Base-by-base conservation (phyloP, 2,113 vertebrate genomes). In the Cyprichromis sp. region DNA sequence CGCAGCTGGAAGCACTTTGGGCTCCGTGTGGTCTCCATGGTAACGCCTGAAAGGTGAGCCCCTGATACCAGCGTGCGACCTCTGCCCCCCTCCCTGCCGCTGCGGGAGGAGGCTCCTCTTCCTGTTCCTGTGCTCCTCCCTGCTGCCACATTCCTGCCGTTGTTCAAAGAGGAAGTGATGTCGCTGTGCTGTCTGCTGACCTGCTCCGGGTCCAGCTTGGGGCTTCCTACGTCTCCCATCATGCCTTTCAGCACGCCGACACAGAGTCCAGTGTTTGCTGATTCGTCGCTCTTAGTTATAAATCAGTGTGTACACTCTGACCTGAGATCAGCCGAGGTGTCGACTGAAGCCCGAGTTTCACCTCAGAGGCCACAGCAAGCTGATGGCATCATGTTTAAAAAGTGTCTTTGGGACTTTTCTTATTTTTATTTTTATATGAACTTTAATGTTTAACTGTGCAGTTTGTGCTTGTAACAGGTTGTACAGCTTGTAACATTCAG, bases 61-160 rank as follows among this genome's bases (percentile, higher is more conserved):
- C n/a, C 42, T n/a, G 61, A 66, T 54, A 36, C 76, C 80, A 42
- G 76, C 1, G 9, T 38, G 26, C 5, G 68, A 92, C 91, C 86
- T 3, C 8, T 88, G 86, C 59, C 91, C 87, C 87, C 63, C 1
- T 59, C 29, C 40, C 54, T 5, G 42, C 11, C 11, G 61, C 26
- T 10, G 17, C 2, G 5, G 42, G 24, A 89, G 80, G 86, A 88
- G 83, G 68, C 83, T 91, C 84, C 86, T 54, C 76, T 85, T 90
- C 87, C 83, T 84, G 61, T 85, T 89, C 87, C 90, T 87, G 82
- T 50, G 42, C 79, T 80, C 87, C 85, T 71, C 90, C 82, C 85
- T 14, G 50, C 8, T 11, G 24, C 81, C 68, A 61, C 87, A 87
- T 89, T 89, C 90, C 76, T 66, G 81, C 42, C 2, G 66, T 12